These are phyloP conservation scores for Gavialis gangeticus DNA, from an alignment of 2,113 vertebrate species.

Conservation along the genomic window DNA sequence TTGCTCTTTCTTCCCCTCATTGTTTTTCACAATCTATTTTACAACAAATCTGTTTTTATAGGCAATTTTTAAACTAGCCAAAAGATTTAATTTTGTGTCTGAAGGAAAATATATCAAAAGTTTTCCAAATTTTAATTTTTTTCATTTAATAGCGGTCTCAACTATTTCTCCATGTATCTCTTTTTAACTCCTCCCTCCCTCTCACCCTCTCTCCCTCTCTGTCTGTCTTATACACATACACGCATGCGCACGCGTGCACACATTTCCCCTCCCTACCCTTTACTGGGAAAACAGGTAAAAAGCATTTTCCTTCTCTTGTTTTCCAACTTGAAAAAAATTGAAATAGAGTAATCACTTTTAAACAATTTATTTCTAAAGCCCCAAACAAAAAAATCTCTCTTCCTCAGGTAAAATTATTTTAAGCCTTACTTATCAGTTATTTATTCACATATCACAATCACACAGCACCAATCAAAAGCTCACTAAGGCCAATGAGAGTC, in stretches of 20 bases:
- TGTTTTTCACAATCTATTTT: neutral
- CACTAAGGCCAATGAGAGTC: neutral
- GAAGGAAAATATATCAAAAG: too few species aligned
- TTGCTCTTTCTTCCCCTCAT: neutral
- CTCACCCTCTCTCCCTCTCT: too few species aligned
- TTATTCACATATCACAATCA: too few species aligned
- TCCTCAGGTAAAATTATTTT: neutral
- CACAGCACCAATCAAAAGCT: neutral
- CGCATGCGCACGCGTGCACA: too few species aligned
- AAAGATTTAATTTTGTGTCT: too few species aligned
- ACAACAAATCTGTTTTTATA: neutral
- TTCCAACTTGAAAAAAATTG: accelerated
- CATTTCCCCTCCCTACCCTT: too few species aligned
- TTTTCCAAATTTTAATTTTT: too few species aligned
- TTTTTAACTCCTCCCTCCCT: too few species aligned
- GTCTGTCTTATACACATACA: too few species aligned
- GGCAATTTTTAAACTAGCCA: neutral
- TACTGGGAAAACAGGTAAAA: neutral
- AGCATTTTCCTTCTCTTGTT: neutral
- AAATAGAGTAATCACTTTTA: neutral
- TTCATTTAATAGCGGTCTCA: too few species aligned
- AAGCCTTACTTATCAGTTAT: neutral
- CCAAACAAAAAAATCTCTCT: neutral
- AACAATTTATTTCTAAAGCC: neutral
- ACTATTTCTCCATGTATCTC: too few species aligned